Evolutionary conservation across 2,113 vertebrate species (phyloP).

Genomic region (Psammodynastes pulverulentus): DNA sequence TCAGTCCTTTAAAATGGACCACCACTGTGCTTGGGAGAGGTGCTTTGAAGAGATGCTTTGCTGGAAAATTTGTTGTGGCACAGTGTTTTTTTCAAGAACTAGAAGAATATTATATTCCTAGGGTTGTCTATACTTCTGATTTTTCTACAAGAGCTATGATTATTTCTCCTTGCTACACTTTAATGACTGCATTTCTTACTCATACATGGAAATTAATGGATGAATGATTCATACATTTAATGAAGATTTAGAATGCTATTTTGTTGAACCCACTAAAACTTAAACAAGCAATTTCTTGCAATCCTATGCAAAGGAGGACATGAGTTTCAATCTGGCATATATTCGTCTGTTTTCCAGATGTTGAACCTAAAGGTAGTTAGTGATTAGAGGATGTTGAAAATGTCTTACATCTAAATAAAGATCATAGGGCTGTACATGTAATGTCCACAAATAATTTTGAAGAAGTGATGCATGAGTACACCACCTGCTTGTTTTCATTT

Average conservation of each 20-base stretch:
- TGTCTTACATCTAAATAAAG: background rate
- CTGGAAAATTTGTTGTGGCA: background rate
- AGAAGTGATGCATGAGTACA: background rate
- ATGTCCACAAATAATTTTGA: background rate
- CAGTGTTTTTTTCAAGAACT: background rate
- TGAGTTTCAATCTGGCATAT: background rate
- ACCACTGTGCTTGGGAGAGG: background rate
- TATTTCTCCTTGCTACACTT: background rate
- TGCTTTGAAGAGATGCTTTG: background rate
- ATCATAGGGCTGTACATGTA: background rate
- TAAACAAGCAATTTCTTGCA: background rate
- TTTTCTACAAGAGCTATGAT: background rate
- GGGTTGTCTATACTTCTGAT: background rate
- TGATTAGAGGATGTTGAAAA: background rate
- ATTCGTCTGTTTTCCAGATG: background rate
- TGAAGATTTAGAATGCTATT: background rate
- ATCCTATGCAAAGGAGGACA: background rate
- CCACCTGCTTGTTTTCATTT: background rate
- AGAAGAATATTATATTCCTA: background rate
- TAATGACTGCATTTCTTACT: background rate
- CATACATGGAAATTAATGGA: background rate
- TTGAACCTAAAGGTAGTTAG: background rate
- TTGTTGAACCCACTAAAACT: background rate
- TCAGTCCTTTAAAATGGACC: background rate
- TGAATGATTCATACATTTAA: background rate